A percentile compares a stretch with the other conserved stretches of the same genome.
Conservation (phyloP, 2,797 vertebrate species). For the Crax fasciolata region DNA sequence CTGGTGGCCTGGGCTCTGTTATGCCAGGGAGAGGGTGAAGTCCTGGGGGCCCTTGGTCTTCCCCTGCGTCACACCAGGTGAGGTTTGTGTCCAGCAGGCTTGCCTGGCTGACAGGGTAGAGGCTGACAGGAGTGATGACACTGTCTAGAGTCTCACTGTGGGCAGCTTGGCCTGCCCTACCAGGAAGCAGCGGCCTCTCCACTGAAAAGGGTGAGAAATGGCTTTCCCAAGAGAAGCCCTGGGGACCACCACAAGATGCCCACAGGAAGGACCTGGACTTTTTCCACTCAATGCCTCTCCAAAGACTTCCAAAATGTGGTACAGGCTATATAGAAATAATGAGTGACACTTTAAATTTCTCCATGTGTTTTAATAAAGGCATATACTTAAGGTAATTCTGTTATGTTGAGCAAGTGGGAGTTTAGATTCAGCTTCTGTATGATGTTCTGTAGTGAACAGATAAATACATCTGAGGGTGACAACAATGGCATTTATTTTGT, state of each 20-base stretch:
- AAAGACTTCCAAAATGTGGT: not conserved
- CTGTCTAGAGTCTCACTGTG: not conserved
- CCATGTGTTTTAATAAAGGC: not conserved
- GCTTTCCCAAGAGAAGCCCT: not conserved
- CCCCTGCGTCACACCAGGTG: fast-evolving
- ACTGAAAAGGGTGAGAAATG: not conserved
- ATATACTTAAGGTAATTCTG: not conserved
- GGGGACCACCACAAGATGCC: not conserved
- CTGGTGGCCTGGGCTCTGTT: fast-evolving
- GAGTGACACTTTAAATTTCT: not conserved
- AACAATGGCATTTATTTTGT: not conserved
- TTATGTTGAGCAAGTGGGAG: not conserved
- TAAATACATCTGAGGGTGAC: not conserved
- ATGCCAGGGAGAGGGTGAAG: not conserved
- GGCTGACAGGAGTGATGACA: not conserved
- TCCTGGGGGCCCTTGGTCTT: not conserved
- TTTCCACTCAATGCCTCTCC: not conserved
- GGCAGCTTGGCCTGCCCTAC: not conserved
- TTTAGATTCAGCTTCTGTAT: not conserved
- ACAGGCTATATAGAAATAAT: not conserved
- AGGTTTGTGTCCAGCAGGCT: not conserved
- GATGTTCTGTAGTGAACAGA: not conserved
- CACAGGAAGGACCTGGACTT: not conserved
- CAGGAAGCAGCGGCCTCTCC: not conserved
- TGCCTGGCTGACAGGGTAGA: not conserved